Evolutionary conservation across 2,888 invertebrate genomes (phyloP), one percentile per base, ranked within the genome.

Genomic region (Danaus chrysippus): DNA sequence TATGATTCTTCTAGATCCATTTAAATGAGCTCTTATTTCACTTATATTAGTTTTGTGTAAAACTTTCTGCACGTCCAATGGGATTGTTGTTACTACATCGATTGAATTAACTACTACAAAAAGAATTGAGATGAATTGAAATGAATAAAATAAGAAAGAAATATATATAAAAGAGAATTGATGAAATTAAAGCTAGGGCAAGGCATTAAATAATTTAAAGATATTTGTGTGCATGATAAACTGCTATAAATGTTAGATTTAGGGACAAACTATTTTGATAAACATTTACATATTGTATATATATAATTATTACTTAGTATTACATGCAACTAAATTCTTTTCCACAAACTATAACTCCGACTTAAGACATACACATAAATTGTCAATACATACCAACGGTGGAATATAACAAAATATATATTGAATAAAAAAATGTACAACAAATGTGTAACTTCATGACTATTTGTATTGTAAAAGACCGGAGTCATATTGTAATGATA

Each of bases 1-100:
- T 0, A 87, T 63, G 23, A 87, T 86, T 66, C 87, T 78, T 63
- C 87, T 78, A 1, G 81, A 74, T 12, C 74, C 75, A 44, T 83
- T 83, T 1, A 86, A 63, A 6, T 76, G 46, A 1, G 66, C 15
- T 13, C 62, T 69, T 1, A 84, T 62, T 43, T 81, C 70, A n/a
- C 69, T 71, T 0, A 69, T 68, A 58, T 85, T 82, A 1, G 78
- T 70, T 1, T 74, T 74, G 17, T 74, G 75, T 12, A 87, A 62
- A 55, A 79, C 70, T 10, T 76, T 67, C 46, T 71, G 54, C 1
- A 85, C 64, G 34, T 77, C 71, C 49, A 71, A 67, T 0, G 85
- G 82, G 42, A 84, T 56, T 17, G 73, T 76, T 2, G 82, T 79
- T 2, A 71, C 72, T 63, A 76, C 71, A 13, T 76, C 66, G 56